A percentile compares a stretch with the other conserved stretches of the same genome.
phyloP scores from a whole-genome alignment of 2,113 vertebrate genomes.

The Leuciscus idus region DNA sequence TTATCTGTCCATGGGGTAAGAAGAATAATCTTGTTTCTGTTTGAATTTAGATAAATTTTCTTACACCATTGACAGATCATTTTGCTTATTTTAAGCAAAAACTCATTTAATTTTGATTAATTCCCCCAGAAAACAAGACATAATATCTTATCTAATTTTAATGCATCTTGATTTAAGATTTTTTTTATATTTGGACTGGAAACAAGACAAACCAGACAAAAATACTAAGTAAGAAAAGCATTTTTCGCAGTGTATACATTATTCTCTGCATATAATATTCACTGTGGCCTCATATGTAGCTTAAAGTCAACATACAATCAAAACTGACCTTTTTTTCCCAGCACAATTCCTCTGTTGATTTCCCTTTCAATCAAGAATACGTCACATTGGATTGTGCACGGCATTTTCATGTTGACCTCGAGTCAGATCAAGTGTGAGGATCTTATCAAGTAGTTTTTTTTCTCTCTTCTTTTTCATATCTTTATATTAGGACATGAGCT shows the following conservation, averaged over 20 bases:
- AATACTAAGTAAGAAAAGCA: no score
- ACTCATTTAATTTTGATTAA: no score
- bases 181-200: no score
- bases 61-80: no score
- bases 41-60: no score
- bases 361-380: not conserved
- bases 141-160: no score
- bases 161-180: no score
- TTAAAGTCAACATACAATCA: not conserved
- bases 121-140: no score
- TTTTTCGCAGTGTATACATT: not conserved
- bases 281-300: not conserved
- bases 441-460: not conserved
- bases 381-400: not conserved
- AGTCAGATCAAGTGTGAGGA: not conserved
- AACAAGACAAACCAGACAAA: no score
- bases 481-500: not conserved
- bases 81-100: no score
- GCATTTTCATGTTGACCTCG: not conserved
- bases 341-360: not conserved
- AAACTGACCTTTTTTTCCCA: not conserved
- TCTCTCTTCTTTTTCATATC: not conserved
- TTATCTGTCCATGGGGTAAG: no score
- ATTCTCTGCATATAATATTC: not conserved
- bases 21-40: no score